Conservation (phyloP, 2,113 vertebrate genomes). For the Mus pahari region DNA sequence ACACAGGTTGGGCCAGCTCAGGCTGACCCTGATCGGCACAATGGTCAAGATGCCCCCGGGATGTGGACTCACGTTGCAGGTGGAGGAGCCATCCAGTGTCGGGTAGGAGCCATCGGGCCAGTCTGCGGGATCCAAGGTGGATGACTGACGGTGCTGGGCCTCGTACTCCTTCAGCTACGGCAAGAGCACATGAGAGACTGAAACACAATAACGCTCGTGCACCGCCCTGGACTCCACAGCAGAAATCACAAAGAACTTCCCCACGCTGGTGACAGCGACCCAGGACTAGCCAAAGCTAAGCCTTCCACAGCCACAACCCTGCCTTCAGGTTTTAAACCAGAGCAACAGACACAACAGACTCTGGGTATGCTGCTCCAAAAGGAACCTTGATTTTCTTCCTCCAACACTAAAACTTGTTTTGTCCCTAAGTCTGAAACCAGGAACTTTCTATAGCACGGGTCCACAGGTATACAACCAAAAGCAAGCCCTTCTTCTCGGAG, state of each 20-base stretch:
- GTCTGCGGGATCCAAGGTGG: slow-evolving; percentile 91
- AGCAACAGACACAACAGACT: not conserved
- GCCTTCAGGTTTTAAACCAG: not conserved
- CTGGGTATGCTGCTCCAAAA: not conserved
- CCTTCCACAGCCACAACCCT: not conserved
- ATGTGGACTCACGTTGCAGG: slow-evolving; percentile 94
- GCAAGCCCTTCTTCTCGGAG: not conserved
- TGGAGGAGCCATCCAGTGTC: slow-evolving; percentile 93
- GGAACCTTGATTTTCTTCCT: not conserved
- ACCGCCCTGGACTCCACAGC: not conserved
- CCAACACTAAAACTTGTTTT: slow-evolving; percentile 10
- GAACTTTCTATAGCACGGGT: not conserved
- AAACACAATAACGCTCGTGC: accelerated
- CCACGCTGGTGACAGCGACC: not conserved
- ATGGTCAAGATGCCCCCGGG: not conserved
- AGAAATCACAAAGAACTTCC: not conserved
- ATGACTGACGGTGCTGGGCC: slow-evolving; percentile 93
- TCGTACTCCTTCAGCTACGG: slow-evolving; percentile 99
- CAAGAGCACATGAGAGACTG: slow-evolving; percentile 71
- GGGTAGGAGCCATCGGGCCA: slow-evolving; percentile 93
- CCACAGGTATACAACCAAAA: not conserved
- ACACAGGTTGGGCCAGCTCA: not conserved
- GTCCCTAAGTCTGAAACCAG: not conserved
- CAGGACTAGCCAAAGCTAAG: not conserved
- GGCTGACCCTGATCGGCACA: not conserved